These are phyloP conservation scores for Amiota minor DNA, from an alignment of 2,888 invertebrate genomes.

Conservation along the genomic window DNA sequence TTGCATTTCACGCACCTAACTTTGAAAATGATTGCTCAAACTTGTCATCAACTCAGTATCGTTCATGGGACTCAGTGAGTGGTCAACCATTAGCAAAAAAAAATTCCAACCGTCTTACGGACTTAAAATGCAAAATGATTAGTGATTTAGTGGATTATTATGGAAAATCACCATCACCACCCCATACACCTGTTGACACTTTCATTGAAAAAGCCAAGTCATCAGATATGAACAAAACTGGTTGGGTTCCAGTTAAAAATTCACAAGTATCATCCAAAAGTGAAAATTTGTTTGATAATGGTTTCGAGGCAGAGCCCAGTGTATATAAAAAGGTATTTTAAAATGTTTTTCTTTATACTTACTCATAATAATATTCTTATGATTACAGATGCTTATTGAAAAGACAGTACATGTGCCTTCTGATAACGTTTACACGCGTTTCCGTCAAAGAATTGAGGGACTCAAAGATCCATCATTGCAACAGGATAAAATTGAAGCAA, in stretches of 20 bases:
- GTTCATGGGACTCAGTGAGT: background rate
- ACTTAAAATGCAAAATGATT: no score
- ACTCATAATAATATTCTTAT: no score
- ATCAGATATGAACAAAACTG: no score
- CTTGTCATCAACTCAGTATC: background rate
- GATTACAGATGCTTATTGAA: background rate
- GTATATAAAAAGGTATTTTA: background rate
- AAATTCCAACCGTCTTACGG: background rate
- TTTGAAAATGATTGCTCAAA: background rate
- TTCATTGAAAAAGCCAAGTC: no score
- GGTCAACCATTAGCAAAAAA: background rate
- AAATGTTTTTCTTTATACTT: no score
- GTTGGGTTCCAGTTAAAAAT: background rate
- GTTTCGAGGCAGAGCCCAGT: background rate
- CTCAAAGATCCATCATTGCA: slow-evolving; percentile 39
- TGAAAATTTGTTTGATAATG: background rate
- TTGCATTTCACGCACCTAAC: background rate
- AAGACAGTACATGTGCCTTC: background rate
- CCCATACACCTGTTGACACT: no score
- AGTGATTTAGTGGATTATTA: no score
- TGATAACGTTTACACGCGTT: background rate
- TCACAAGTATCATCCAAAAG: background rate
- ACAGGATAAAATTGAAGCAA: slow-evolving; percentile 46
- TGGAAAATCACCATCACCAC: no score
- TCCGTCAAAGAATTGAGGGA: background rate